phyloP scores from a whole-genome alignment of 2,888 invertebrate species.

The Blera fallax region DNA sequence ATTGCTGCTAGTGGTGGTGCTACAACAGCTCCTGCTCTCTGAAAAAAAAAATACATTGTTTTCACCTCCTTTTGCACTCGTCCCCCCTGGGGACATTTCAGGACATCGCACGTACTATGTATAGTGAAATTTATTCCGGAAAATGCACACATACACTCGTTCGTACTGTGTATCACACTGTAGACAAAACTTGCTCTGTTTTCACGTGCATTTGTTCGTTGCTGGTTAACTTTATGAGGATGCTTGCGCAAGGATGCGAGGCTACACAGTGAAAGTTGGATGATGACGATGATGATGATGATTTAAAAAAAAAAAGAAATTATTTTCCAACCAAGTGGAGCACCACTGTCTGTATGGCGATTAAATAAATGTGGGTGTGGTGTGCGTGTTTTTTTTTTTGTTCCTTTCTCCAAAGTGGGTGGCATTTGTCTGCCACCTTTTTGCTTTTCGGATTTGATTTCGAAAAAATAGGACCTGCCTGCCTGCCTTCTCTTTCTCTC shows the following conservation, averaged over 20 bases:
- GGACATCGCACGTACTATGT: conserved; percentile 42
- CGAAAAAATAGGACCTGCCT: neutral
- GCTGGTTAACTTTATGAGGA: conserved; percentile 11
- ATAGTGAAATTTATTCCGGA: conserved; percentile 23
- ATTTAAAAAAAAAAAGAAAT: conserved; percentile 38
- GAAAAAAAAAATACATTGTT: conserved; percentile 27
- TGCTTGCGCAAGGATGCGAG: conserved; percentile 20
- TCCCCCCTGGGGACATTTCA: conserved; percentile 21
- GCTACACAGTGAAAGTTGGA: conserved; percentile 31
- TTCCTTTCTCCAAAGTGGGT: conserved; percentile 20
- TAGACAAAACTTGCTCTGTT: conserved; percentile 35
- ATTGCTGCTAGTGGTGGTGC: too few relatives aligned
- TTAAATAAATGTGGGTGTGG: conserved; percentile 16
- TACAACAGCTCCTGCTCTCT: neutral
- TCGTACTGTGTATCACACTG: neutral
- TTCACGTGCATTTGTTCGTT: conserved; percentile 20
- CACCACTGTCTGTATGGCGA: conserved; percentile 11
- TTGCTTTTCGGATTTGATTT: conserved; percentile 50
- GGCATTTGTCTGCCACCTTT: conserved; percentile 57
- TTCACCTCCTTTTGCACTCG: neutral
- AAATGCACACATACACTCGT: neutral
- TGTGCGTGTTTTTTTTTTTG: neutral
- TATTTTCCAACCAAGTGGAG: conserved; percentile 38
- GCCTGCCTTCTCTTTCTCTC: neutral
- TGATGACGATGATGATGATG: too few relatives aligned